Percentiles rank a stretch among this genome's conserved stretches.
Evolutionary conservation across 2,113 vertebrate species (phyloP).

Genomic region (Phasianus colchicus): DNA sequence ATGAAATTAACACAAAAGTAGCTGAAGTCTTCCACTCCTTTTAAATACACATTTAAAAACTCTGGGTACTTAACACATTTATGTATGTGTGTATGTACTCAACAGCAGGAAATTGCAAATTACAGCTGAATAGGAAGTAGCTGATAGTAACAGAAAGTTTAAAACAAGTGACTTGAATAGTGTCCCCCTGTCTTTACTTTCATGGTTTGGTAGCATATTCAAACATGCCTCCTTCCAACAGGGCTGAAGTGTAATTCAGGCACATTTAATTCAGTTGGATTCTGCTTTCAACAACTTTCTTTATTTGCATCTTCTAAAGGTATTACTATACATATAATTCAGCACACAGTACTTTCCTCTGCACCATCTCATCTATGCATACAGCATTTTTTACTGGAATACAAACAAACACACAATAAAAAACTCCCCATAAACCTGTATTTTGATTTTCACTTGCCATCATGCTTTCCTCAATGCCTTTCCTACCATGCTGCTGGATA

Average conservation of each 20-base stretch:
- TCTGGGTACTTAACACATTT: background rate
- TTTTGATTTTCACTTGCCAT: constrained; percentile 2
- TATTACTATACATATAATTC: background rate
- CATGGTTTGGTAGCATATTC: background rate
- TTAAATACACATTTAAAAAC: constrained; percentile 30
- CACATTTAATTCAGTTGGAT: background rate
- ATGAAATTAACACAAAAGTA: constrained; percentile 3
- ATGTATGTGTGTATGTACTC: background rate
- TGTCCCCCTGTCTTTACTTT: background rate
- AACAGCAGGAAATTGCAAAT: constrained; percentile 36
- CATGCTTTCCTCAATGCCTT: background rate
- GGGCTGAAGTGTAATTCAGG: background rate
- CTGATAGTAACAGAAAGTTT: background rate
- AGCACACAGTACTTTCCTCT: background rate
- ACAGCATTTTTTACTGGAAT: background rate
- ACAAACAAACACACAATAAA: background rate
- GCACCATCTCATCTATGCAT: background rate
- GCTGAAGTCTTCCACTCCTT: background rate
- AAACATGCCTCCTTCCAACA: background rate
- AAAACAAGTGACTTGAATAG: background rate
- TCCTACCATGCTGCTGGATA: background rate
- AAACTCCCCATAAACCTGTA: background rate
- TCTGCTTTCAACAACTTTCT: background rate
- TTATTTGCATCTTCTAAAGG: background rate
- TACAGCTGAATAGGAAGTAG: background rate